phyloP scores from a whole-genome alignment of 2,797 vertebrate genomes.

The Mallotus villosus region DNA sequence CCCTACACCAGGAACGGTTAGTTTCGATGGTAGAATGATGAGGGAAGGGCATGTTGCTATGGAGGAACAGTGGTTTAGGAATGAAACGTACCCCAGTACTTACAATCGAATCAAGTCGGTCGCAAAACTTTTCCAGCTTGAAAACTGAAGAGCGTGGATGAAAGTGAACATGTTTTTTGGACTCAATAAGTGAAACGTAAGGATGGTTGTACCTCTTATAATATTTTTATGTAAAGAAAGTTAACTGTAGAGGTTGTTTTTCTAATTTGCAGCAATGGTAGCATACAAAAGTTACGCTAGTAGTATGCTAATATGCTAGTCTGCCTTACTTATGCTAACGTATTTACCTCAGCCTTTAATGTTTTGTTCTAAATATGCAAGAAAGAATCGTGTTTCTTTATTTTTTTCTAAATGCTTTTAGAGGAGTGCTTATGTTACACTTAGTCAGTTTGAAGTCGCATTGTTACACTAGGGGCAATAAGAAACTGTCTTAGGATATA shows the following conservation, averaged over 20 bases:
- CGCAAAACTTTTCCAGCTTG: neutral
- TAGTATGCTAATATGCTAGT: neutral
- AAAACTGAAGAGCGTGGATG: conserved; percentile 3
- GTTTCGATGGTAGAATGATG: neutral
- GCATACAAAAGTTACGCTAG: neutral
- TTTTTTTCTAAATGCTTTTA: no score
- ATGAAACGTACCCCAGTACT: neutral
- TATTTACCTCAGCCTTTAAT: neutral
- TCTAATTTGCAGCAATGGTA: neutral
- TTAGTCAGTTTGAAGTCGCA: no score
- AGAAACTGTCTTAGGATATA: no score
- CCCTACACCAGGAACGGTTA: no score
- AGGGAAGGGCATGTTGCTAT: neutral
- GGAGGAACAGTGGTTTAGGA: neutral
- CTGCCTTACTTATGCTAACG: neutral
- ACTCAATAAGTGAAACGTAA: neutral
- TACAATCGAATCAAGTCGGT: neutral
- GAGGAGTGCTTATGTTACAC: no score
- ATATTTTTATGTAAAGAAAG: neutral
- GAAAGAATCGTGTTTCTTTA: no score
- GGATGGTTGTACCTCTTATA: neutral
- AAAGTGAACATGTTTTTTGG: neutral
- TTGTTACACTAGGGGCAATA: no score
- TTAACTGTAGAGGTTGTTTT: neutral
- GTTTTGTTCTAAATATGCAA: no score